These are phyloP conservation scores for Cossypha heuglini DNA, from an alignment of 2,797 vertebrate species.

Conservation along the genomic window DNA sequence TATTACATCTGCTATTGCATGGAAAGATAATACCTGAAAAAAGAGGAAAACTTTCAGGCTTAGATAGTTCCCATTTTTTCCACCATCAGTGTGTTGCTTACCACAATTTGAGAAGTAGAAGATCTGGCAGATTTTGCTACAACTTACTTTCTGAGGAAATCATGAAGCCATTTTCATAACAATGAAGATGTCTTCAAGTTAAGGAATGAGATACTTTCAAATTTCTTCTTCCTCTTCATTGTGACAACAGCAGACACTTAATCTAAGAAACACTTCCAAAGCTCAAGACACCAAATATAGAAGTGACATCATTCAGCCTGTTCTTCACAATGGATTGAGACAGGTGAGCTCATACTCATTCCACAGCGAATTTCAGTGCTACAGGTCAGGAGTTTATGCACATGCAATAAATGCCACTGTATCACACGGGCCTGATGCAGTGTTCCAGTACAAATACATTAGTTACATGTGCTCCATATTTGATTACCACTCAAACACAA, in stretches of 20 bases:
- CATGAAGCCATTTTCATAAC: background rate
- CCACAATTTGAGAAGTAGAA: background rate
- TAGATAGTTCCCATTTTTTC: background rate
- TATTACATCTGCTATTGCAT: background rate
- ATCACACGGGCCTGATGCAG: background rate
- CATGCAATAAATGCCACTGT: background rate
- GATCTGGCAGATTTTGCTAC: background rate
- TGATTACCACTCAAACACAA: background rate
- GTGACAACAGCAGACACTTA: background rate
- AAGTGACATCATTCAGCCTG: background rate
- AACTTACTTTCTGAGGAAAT: background rate
- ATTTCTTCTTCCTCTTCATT: background rate
- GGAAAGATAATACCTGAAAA: background rate
- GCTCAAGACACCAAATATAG: background rate
- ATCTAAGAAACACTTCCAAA: background rate
- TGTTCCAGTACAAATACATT: background rate
- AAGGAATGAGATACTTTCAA: background rate
- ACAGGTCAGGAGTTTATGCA: background rate
- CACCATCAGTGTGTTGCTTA: accelerated
- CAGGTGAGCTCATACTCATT: background rate
- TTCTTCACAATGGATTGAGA: background rate
- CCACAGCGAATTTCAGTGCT: background rate
- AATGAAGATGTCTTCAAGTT: background rate
- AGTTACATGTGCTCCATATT: accelerated
- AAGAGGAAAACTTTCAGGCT: background rate